phyloP scores from a whole-genome alignment of 2,113 vertebrate species.

The Marcusenius ussheri region DNA sequence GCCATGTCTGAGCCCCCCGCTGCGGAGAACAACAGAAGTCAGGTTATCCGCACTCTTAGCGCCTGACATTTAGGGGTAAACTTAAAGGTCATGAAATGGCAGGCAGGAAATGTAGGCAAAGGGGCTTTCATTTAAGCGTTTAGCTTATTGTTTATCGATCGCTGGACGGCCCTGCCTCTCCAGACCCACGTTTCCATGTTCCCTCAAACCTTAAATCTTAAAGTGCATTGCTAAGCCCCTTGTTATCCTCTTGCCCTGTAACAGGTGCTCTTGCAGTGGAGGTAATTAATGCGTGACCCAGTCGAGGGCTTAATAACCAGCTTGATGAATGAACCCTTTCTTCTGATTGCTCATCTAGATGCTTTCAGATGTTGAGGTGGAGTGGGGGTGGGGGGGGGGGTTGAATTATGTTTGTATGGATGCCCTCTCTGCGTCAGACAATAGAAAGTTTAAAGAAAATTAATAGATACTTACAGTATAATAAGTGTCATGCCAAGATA shows the following conservation, averaged over 20 bases:
- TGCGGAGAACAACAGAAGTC: constrained; percentile 30
- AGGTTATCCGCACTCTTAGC: constrained; percentile 29
- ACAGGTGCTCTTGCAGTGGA: not conserved
- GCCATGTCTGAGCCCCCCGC: constrained; percentile 26
- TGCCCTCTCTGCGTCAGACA: not conserved
- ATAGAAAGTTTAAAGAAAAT: not conserved
- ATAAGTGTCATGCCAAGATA: not conserved
- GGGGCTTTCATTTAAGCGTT: constrained; percentile 27
- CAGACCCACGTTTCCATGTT: constrained; percentile 53
- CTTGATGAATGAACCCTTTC: not conserved
- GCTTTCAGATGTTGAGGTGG: not conserved
- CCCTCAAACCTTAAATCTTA: constrained; percentile 19
- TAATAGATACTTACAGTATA: not conserved
- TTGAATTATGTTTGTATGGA: not conserved
- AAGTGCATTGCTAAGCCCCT: not conserved
- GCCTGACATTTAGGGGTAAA: constrained; percentile 36
- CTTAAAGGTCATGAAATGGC: constrained; percentile 49
- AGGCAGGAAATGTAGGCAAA: not conserved
- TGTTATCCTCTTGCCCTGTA: not conserved
- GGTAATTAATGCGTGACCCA: not conserved
- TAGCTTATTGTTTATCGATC: constrained; percentile 32
- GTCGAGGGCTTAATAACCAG: not conserved
- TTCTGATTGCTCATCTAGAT: not conserved
- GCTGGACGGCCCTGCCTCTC: constrained; percentile 14
- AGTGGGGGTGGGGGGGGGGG: not conserved